Conservation (phyloP, 2,797 vertebrate species). For the Arremon brunneinucha region DNA sequence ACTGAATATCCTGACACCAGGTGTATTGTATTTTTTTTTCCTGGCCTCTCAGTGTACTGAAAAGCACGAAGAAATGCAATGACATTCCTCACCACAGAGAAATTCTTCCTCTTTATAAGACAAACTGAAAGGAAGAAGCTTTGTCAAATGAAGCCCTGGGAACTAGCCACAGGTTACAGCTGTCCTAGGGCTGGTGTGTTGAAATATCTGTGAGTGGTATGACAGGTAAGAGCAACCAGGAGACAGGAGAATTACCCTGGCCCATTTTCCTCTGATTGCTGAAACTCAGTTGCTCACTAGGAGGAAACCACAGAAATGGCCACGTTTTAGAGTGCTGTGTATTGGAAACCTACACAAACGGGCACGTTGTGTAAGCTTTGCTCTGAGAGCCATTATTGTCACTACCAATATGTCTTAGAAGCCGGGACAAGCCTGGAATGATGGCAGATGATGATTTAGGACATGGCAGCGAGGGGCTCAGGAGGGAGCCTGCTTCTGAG, state of each 20-base stretch:
- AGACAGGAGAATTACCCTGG: background rate
- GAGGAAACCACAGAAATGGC: conserved; percentile 8
- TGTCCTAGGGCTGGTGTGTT: background rate
- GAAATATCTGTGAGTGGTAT: background rate
- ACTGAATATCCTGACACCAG: background rate
- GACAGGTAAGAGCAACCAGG: background rate
- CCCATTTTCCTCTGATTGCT: background rate
- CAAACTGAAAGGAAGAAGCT: background rate
- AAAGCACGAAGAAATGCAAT: background rate
- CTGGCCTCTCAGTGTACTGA: background rate
- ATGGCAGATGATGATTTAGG: background rate
- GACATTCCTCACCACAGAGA: background rate
- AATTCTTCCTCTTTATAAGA: background rate
- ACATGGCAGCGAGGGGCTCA: background rate
- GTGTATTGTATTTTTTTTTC: background rate
- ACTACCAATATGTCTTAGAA: background rate
- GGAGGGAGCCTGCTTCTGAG: background rate
- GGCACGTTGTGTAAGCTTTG: background rate
- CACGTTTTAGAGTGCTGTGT: background rate
- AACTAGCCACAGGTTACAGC: background rate
- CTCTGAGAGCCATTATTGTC: background rate
- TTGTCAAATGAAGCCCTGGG: background rate
- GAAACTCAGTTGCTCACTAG: background rate
- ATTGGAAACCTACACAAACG: background rate
- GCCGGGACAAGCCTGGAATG: background rate